phyloP scores from a whole-genome alignment of 2,113 vertebrate species.

The Ictalurus furcatus region DNA sequence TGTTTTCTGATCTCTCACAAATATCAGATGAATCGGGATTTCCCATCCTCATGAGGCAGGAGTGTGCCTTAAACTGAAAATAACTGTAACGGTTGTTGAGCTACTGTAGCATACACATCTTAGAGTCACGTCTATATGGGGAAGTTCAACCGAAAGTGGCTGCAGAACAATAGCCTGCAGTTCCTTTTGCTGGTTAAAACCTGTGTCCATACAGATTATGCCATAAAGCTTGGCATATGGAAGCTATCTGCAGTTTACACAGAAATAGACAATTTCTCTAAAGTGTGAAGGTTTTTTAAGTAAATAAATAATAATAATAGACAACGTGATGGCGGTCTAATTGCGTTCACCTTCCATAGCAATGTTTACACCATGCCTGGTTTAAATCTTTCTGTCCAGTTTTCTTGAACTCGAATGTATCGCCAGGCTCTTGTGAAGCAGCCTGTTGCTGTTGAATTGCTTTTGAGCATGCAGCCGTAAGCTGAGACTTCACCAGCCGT shows the following conservation, averaged over 20 bases:
- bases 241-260: neutral
- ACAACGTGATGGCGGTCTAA: neutral
- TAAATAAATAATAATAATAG: neutral
- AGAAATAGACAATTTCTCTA: neutral
- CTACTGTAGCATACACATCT: neutral
- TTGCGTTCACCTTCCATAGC: neutral
- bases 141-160: neutral
- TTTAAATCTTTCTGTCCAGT: neutral
- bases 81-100: neutral
- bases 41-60: neutral
- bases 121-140: neutral
- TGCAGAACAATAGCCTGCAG: neutral
- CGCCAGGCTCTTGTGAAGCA: neutral
- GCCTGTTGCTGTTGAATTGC: slow-evolving; percentile 14
- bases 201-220: neutral
- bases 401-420: neutral
- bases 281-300: no score
- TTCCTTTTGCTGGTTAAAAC: neutral
- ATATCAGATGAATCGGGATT: neutral
- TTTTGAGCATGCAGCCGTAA: neutral
- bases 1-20: neutral
- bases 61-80: neutral
- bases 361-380: neutral
- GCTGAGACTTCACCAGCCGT: slow-evolving; percentile 3
- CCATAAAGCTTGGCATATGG: neutral